Percentiles rank a stretch among this genome's conserved stretches.
Conservation (phyloP, 2,113 vertebrate species). For the Thermophis baileyi region DNA sequence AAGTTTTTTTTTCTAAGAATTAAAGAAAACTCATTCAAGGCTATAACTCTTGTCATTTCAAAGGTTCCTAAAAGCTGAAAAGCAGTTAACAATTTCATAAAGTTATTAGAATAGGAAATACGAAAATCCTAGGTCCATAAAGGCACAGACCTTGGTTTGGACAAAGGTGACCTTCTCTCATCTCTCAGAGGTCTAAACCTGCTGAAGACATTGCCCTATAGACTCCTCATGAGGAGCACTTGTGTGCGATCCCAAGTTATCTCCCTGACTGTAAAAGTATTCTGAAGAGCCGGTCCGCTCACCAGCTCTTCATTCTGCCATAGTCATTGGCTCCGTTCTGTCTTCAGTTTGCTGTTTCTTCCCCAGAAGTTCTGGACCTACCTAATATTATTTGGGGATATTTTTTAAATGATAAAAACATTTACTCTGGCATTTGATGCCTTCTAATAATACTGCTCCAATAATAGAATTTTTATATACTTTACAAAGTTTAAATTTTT, state of each 20-base stretch:
- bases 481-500: background rate
- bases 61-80: background rate
- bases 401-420: background rate
- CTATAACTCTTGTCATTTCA: background rate
- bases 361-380: background rate
- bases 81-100: background rate
- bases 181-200: background rate
- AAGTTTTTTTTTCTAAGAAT: background rate
- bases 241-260: background rate
- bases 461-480: background rate
- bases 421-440: background rate
- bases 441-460: background rate
- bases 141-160: background rate
- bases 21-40: background rate
- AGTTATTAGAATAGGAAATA: background rate
- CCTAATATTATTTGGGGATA: background rate
- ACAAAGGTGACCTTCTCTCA: background rate
- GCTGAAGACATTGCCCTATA: background rate
- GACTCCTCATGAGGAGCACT: background rate
- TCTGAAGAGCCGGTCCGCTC: background rate
- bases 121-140: background rate
- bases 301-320: background rate
- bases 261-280: background rate
- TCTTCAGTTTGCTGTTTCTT: background rate
- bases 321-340: background rate